Conservation (phyloP, 2,113 vertebrate species). For the Cyphomyrus discorhynchus region DNA sequence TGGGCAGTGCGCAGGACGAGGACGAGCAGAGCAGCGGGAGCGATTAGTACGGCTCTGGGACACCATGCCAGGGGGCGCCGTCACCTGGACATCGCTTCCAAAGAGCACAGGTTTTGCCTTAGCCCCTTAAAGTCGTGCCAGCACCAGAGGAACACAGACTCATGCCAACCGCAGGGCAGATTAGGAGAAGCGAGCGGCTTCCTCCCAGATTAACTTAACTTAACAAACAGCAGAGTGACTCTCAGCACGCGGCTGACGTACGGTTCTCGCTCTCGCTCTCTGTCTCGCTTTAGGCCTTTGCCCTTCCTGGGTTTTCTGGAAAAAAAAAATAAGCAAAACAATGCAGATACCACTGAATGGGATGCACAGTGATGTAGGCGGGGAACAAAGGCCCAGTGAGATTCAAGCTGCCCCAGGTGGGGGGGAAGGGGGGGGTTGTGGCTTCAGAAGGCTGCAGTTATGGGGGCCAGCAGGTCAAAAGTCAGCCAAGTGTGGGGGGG, state of each 20-base stretch:
- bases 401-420: background rate
- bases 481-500: background rate
- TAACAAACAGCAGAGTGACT: constrained; percentile 59
- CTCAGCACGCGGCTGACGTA: constrained; percentile 82
- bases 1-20: constrained; percentile 48
- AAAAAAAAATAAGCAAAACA: constrained; percentile 57
- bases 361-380: background rate
- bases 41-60: constrained; percentile 35
- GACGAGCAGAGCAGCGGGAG: constrained; percentile 35
- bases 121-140: background rate
- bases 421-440: too few species aligned
- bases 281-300: constrained; percentile 97
- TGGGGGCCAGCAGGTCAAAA: background rate
- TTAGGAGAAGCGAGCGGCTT: constrained; percentile 60
- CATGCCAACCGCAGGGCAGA: constrained; percentile 16
- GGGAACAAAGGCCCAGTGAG: background rate
- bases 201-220: constrained; percentile 65
- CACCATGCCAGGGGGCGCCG: constrained; percentile 43
- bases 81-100: background rate
- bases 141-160: background rate
- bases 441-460: background rate
- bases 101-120: background rate
- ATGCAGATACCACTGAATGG: constrained; percentile 38
- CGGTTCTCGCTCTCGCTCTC: constrained; percentile 84
- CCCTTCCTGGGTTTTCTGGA: constrained; percentile 91